Conservation (phyloP, 2,113 vertebrate genomes). For the Pelecanus crispus region DNA sequence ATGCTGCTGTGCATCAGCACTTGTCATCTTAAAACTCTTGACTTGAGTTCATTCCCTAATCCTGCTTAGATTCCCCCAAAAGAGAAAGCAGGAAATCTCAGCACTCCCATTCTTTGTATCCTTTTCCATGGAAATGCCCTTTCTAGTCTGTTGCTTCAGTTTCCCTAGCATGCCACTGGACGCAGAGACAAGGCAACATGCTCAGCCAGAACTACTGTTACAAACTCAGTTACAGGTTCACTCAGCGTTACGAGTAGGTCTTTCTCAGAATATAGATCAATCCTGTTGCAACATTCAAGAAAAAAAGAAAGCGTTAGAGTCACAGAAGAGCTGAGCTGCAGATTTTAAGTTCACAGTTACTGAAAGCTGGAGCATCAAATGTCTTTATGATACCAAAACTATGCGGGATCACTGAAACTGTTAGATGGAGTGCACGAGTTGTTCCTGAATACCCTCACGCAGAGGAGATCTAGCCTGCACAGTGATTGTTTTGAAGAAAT, state of each 20-base stretch:
- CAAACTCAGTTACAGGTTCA: background rate
- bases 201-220: background rate
- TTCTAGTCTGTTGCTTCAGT: background rate
- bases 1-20: background rate
- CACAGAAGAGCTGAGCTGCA: background rate
- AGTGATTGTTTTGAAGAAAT: background rate
- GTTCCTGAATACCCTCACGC: background rate
- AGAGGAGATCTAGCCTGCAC: background rate
- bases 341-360: background rate
- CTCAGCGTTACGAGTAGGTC: background rate
- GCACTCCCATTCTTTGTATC: background rate
- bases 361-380: background rate
- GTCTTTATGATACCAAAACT: background rate
- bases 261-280: background rate
- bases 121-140: background rate
- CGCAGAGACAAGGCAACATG: background rate
- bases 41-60: background rate
- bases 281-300: background rate
- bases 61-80: background rate
- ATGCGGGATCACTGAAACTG: background rate
- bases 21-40: background rate
- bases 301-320: background rate
- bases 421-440: background rate
- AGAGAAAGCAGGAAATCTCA: background rate
- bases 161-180: background rate